Base-by-base conservation (phyloP, 2,888 invertebrate genomes). In the Candidula unifasciata region DNA sequence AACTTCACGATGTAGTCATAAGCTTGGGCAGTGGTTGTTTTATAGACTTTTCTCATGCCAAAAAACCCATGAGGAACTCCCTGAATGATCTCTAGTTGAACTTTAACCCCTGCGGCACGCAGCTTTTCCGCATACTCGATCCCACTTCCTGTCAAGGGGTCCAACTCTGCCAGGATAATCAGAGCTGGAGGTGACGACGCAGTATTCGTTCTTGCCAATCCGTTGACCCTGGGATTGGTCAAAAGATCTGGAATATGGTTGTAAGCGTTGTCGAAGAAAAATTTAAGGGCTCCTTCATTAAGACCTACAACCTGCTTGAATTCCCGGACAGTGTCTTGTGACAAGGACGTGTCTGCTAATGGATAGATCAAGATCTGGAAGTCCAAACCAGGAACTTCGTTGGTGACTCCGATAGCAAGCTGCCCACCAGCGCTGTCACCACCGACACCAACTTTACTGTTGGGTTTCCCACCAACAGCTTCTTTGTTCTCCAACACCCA, bases 401-500 rank as follows among this genome's bases (percentile, higher is more conserved):
- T 84, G 30, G 84, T 84, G 37, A 84, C 73, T 52, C 80, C 66
- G 3, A 78, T 60, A 60, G 84, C 44, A 5, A 84, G 37, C 54
- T 84, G 84, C 5, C 84, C 84, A 2, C 84, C 84, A n/a, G 84
- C 79, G 66, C 84, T 84, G 33, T 84, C 84, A 5, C 84, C 84
- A 18, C 84, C 84, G 6, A 84, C 84, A 24, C 84, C 84, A 54
- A 84, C 84, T 73, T 84, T 84, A 68, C 84, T 80, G 30, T 21
- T 30, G 18, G 30, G 33, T 10, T 37, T 60, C 18, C 84, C 84
- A 24, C 80, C 80, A 21, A 84, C 64, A 10, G 30, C 60, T 44
- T 71, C 80, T 69, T 85, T 87, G 64, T 87, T 84, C 35, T 33
- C 77, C 64, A 86, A 64, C 24, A 87, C 81, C 87, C 87, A 87